Base-by-base conservation (phyloP, 2,888 invertebrate species). In the Philereme vetulata region DNA sequence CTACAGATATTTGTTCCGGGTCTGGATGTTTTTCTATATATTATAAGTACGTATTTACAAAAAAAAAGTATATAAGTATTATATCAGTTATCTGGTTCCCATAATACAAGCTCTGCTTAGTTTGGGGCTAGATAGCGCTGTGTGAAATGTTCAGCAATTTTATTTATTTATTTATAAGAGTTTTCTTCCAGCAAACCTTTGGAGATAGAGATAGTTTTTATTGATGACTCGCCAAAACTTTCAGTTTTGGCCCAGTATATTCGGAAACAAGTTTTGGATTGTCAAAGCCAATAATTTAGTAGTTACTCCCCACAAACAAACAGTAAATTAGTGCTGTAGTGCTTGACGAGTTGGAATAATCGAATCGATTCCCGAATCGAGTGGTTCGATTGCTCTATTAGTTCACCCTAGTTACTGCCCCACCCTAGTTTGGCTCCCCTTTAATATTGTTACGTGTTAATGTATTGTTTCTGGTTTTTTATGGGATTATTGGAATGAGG, bases 311-410 rank as follows among this genome's bases (percentile, higher is more conserved):
- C 55, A 58, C 58, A 52, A 51, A 56, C 62, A 60, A 62, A 51
- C 58, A 70, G 69, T 58, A 68, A 66, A 73, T 71, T 74, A 77
- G 75, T 72, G 72, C 57, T 69, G 68, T 67, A 71, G 71, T 77
- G 71, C 78, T 65, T 60, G 21, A 21, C 69, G 78, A 83, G 75
- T 79, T 80, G 85, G 81, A 80, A 84, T 85, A 86, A 88, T 84
- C 80, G 80, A 82, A 87, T 88, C 80, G 81, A 81, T 81, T 72
- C 71, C 69, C 65, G 72, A 72, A 77, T 79, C 80, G 82, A 83
- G 78, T 77, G 79, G 78, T 76, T 78, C 76, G 81, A 82, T 82
- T 79, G 82, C 80, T 85, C 82, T 86, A 87, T 88, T 87, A 87
- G 83, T 81, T 72, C 82, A 81, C 88, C 85, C 86, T 78, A 78